Evolutionary conservation across 2,113 vertebrate species (phyloP), one percentile per base, ranked within the genome.

Genomic region (Protobothrops mucrosquamatus): DNA sequence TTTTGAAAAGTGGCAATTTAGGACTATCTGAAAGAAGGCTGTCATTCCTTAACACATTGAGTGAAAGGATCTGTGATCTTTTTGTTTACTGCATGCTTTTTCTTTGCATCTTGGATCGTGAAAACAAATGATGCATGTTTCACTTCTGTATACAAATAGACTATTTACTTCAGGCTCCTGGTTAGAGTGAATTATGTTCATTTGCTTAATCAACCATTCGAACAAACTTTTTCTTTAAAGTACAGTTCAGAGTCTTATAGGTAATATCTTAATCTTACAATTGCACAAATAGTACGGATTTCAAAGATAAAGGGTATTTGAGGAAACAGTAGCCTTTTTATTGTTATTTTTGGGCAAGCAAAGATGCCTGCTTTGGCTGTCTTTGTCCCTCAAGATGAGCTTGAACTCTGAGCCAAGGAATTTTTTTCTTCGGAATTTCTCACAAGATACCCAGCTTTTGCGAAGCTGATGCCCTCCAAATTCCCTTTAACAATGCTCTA

Each of bases 171-270:
- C 56, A 88, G 93, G 90, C 54, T 93, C 46, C 64, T 64, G n/a
- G 87, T 92, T 89, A 91, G 55, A 59, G 85, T 48, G 89, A 74
- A 59, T 88, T n/a, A 88, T 93, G 85, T 87, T 74, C 46, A 93
- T 87, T 55, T 91, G 89, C n/a, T 91, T 91, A 87, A 93, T 23
- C 55, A 64, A 15, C 87, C 69, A 43, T 59, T 39, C 43, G 10
- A 89, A 52, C 69, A 15, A 74, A 26, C 43, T 10, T 46, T 15
- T 91, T 18, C 18, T 74, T 54, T 29, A 56, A 54, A 56, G 8
- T 15, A 34, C 39, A 52, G 20, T 74, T 89, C 59, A 22, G 69
- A 48, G 51, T 69, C 59, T 88, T 56, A 24, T 8, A 22, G 15
- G 59, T 64, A 48, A 87, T 48, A 81, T 8, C 34, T 91, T 59